Percentiles rank a stretch among this genome's conserved stretches.
Conservation (phyloP, 1,140 invertebrate genomes). For the Hyles vespertilio region DNA sequence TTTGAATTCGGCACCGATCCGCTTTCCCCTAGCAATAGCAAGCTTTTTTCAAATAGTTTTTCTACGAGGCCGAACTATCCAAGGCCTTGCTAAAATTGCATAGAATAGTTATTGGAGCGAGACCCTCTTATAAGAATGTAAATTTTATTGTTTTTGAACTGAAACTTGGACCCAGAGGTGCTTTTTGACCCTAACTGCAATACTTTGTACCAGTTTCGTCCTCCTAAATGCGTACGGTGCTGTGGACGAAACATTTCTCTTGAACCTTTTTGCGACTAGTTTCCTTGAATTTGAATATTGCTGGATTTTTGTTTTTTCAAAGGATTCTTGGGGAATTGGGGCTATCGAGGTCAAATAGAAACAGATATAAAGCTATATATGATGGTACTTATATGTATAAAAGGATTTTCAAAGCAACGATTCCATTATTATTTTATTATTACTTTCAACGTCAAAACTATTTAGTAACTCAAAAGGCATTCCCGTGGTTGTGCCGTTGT, state of each 20-base stretch:
- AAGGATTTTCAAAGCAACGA: too few species aligned
- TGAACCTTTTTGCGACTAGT: conserved; percentile 18
- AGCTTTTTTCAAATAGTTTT: conserved; percentile 4
- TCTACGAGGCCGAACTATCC: neutral
- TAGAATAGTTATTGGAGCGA: conserved; percentile 24
- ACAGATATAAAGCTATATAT: too few species aligned
- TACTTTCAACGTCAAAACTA: too few species aligned
- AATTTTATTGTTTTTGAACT: conserved; percentile 38
- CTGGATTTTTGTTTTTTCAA: neutral
- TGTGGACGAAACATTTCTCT: conserved; percentile 12
- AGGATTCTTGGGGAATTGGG: neutral
- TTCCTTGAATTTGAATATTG: conserved; percentile 6
- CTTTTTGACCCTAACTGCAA: conserved; percentile 22
- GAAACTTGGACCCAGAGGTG: conserved; percentile 26
- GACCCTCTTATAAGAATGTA: conserved; percentile 40
- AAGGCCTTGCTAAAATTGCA: neutral
- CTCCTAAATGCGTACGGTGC: conserved; percentile 15
- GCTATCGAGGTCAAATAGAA: too few species aligned
- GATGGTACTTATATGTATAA: too few species aligned
- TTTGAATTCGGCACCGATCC: neutral
- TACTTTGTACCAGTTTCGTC: conserved; percentile 10
- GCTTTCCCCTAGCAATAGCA: neutral
- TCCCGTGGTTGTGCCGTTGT: too few species aligned
- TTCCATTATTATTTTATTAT: too few species aligned
- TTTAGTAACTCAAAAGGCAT: too few species aligned